Evolutionary conservation across 2,888 invertebrate species (phyloP).

Genomic region (Dyspetes luteomarginatus): DNA sequence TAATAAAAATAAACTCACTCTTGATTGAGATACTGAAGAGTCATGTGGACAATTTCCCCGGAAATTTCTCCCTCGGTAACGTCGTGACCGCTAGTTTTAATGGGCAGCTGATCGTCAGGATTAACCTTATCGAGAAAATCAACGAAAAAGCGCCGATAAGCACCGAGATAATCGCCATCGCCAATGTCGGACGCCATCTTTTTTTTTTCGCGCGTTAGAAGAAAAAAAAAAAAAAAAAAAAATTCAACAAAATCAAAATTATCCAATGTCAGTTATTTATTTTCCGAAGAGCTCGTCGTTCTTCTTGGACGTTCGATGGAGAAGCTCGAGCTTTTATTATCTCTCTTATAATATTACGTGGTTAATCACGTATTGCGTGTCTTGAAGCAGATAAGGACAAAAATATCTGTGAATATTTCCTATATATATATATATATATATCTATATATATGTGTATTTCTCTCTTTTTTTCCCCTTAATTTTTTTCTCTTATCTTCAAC

Average conservation of each 20-base stretch:
- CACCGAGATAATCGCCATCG: constrained; percentile 88
- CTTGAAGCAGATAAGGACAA: constrained; percentile 21
- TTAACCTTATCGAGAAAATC: constrained; percentile 88
- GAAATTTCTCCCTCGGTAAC: constrained; percentile 88
- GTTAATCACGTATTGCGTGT: constrained; percentile 27
- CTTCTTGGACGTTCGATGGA: background rate
- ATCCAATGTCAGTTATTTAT: constrained; percentile 1
- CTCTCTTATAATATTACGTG: constrained; percentile 21
- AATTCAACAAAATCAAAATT: background rate
- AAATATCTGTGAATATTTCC: constrained; percentile 16
- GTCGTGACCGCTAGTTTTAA: constrained; percentile 88
- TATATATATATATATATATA: background rate
- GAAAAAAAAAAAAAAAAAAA: too few relatives aligned
- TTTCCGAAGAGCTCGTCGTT: too few relatives aligned
- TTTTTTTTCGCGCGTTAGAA: background rate
- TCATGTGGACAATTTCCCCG: constrained; percentile 91
- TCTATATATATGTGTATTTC: too few relatives aligned
- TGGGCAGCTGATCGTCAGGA: constrained; percentile 90
- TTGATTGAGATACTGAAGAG: constrained; percentile 90
- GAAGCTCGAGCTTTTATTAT: constrained; percentile 6
- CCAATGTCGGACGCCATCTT: constrained; percentile 74
- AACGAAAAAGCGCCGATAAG: constrained; percentile 89
- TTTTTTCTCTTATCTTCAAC: constrained; percentile 8
- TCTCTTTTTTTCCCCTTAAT: constrained; percentile 16
- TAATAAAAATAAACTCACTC: constrained; percentile 86